These are phyloP conservation scores for Carassius auratus DNA, from an alignment of 2,113 vertebrate species.

Conservation along the genomic window DNA sequence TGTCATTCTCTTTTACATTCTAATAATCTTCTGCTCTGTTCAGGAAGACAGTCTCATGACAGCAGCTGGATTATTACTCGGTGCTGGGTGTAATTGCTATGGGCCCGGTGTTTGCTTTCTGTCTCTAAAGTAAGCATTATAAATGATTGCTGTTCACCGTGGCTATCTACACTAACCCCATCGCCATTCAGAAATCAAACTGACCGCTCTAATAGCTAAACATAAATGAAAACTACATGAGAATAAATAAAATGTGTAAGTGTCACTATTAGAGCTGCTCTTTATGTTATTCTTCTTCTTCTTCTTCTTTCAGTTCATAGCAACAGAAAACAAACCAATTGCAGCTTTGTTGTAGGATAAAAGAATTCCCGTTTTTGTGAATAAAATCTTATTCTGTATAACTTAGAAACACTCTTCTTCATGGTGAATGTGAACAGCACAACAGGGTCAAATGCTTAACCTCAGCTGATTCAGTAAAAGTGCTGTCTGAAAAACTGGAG, in stretches of 20 bases:
- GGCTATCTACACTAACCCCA: slow-evolving; percentile 16
- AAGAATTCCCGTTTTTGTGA: slow-evolving; percentile 6
- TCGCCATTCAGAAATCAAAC: slow-evolving; percentile 24
- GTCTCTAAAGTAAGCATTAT: slow-evolving; percentile 50
- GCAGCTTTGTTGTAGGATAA: not conserved
- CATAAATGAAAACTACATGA: slow-evolving; percentile 33
- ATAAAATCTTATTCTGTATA: not conserved
- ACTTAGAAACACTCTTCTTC: not conserved
- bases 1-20: slow-evolving; percentile 48
- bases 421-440: not conserved
- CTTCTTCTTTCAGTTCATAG: too few relatives aligned
- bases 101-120: slow-evolving; percentile 43
- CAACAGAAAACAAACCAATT: not conserved
- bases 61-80: slow-evolving; percentile 51
- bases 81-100: slow-evolving; percentile 49
- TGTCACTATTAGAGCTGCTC: slow-evolving; percentile 4
- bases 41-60: slow-evolving; percentile 44
- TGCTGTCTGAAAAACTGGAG: slow-evolving; percentile 29
- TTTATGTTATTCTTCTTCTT: not conserved
- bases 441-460: not conserved
- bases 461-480: slow-evolving; percentile 32
- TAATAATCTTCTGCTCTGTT: slow-evolving; percentile 42
- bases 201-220: slow-evolving; percentile 39
- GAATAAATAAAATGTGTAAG: not conserved
- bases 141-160: slow-evolving; percentile 28